Base-by-base conservation (phyloP, 2,113 vertebrate species). In the Mesoclemmys tuberculata region DNA sequence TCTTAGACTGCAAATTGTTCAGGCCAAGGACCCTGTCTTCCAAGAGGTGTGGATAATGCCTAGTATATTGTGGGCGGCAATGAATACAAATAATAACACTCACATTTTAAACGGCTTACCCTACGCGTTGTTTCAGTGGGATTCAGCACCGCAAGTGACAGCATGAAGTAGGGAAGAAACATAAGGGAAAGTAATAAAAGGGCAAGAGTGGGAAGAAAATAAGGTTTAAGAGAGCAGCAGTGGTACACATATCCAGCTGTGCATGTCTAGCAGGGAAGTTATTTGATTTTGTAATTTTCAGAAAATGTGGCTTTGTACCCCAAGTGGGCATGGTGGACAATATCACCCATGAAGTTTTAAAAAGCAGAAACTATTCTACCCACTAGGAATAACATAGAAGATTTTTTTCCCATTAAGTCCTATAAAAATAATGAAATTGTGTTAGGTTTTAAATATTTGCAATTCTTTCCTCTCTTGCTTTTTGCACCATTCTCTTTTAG, bases 321-420 rank as follows among this genome's bases (percentile, higher is more conserved):
- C 10, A 44, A 92, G 55, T 88, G 44, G 35, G 91, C 90, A 14
- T 31, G 29, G 27, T 56, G 74, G 78, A 84, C 61, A 92, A 44
- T 84, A 93, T 86, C 12, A 84, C 82, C 61, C 38, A 80, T 78
- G 85, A 83, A 74, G 12, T 71, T 81, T 19, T 48, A 84, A 90
- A 90, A 87, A 6, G 16, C 31, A 38, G 49, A 84, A 78, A 35
- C 1, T 90, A 3, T 81, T 35, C 46, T 78, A 54, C 29, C 54
- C 78, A 6, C 61, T 86, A 74, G 52, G 64, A 91, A 3, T 80
- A 10, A 84, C 54, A 52, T 2, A 48, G 51, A 56, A 64, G 93
- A 85, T 82, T 3, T 64, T 79, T 56, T 74, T 10, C 3, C 2
- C 55, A 88, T 84, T 71, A 86, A 61, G 54, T 41, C 3, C 14